Base-by-base conservation (phyloP, 2,113 vertebrate genomes). In the Tyrannus savana region DNA sequence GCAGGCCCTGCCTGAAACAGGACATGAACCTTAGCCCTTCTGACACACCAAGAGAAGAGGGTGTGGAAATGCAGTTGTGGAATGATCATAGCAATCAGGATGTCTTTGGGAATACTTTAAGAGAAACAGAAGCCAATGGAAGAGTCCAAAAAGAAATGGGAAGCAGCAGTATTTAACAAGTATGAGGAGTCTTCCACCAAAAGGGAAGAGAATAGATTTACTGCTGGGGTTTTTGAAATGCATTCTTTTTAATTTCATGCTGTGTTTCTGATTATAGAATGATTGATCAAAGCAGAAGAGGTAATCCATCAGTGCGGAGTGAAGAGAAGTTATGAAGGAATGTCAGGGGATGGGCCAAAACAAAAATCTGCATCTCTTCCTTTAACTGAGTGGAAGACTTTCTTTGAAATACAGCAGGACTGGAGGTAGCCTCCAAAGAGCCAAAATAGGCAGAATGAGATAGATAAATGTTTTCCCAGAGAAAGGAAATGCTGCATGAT, bases 11-110 rank as follows among this genome's bases (percentile, higher is more conserved):
- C 37, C 66, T 71, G 58, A 28, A 62, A 10, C 31, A 67, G 42
- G 28, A 17, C 6, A 7, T 53, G 81, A 58, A 50, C 28, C 15
- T 21, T 60, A 59, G 13, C 21, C 41, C 7, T 44, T 52, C 28
- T 74, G 50, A 46, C 28, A 35, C 8, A 14, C 2, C 5, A 53
- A 62, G n/a, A 80, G n/a, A 64, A 50, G 10, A 83, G 25, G 15
- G 33, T 53, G n/a, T 64, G 44, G 12, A 83, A 79, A 19, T 41
- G 23, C 33, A 60, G 3, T 12, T 82, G 22, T 64, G 28, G 25
- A 3, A 3, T 0, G 1, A 64, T 31, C 56, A 44, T 18, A 72
- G 49, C 30, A 64, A 42, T 27, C 5, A 2, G 9, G 4, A 28
- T 75, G 24, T 64, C 53, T 72, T 55, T 68, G 58, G 49, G 41